Evolutionary conservation across 2,113 vertebrate species (phyloP).

Genomic region (Glaucomys volans): DNA sequence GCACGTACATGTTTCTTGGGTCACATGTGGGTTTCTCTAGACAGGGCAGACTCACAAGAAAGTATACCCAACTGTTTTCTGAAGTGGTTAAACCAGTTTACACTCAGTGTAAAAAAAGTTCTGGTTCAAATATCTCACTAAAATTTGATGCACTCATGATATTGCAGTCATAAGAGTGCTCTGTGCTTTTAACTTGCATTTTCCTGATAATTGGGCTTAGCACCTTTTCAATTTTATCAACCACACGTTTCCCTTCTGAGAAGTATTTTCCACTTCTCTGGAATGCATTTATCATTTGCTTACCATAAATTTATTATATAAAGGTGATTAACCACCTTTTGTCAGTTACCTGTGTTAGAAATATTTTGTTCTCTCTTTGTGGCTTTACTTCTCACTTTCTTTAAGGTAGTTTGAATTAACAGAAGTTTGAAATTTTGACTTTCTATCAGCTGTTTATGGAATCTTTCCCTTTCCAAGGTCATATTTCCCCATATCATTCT

Average conservation of each 20-base stretch:
- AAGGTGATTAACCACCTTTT: not conserved
- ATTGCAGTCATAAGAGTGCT: too few relatives aligned
- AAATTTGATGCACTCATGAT: too few relatives aligned
- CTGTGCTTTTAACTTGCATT: too few relatives aligned
- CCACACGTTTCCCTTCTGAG: not conserved
- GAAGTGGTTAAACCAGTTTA: not conserved
- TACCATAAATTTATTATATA: not conserved
- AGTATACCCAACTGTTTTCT: not conserved
- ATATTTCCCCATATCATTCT: not conserved
- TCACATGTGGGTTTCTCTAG: not conserved
- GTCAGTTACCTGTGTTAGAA: not conserved
- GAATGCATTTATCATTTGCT: not conserved
- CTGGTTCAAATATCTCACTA: not conserved
- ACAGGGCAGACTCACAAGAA: not conserved
- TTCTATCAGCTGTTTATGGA: not conserved
- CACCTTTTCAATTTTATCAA: not conserved
- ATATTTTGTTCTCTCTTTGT: not conserved
- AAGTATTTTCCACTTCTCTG: not conserved
- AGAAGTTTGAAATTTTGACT: conserved; percentile 5
- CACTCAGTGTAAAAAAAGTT: not conserved
- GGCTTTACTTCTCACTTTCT: not conserved
- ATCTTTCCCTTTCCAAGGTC: not conserved
- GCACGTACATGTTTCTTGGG: not conserved
- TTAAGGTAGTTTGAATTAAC: not conserved
- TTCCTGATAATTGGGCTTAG: not conserved